These are phyloP conservation scores for Ochropacha duplaris DNA, from an alignment of 2,888 invertebrate species.

Conservation along the genomic window DNA sequence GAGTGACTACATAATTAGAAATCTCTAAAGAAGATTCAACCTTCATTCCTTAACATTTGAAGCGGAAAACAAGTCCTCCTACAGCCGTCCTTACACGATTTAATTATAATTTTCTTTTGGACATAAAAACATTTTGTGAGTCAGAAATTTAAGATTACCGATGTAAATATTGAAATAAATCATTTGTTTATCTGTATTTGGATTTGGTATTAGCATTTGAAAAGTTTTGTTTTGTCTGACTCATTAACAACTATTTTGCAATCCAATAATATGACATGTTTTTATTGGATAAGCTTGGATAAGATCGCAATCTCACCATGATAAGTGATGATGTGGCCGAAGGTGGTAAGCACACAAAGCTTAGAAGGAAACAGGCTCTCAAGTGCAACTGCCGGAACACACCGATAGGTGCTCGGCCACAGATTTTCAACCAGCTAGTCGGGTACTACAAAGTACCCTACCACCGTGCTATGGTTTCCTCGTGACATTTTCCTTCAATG, in stretches of 20 bases:
- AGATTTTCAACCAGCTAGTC: too few species aligned
- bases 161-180: neutral
- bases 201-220: neutral
- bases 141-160: neutral
- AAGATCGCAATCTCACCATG: too few species aligned
- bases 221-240: neutral
- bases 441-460: too few species aligned
- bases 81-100: conserved; percentile 22
- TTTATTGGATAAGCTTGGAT: too few species aligned
- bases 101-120: conserved; percentile 17
- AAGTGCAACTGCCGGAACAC: too few species aligned
- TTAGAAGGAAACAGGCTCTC: too few species aligned
- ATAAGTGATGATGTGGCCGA: too few species aligned
- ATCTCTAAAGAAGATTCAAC: conserved; percentile 18
- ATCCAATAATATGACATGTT: neutral
- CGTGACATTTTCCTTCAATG: too few species aligned
- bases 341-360: too few species aligned
- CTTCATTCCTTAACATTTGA: conserved; percentile 21
- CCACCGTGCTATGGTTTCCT: too few species aligned
- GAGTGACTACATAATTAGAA: conserved; percentile 5
- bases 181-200: neutral
- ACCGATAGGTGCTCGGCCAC: too few species aligned
- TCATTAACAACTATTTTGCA: neutral
- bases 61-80: conserved; percentile 22
- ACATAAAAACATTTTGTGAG: conserved; percentile 6